phyloP scores from a whole-genome alignment of 2,797 vertebrate species.

The Helicolenus hilgendorfi region DNA sequence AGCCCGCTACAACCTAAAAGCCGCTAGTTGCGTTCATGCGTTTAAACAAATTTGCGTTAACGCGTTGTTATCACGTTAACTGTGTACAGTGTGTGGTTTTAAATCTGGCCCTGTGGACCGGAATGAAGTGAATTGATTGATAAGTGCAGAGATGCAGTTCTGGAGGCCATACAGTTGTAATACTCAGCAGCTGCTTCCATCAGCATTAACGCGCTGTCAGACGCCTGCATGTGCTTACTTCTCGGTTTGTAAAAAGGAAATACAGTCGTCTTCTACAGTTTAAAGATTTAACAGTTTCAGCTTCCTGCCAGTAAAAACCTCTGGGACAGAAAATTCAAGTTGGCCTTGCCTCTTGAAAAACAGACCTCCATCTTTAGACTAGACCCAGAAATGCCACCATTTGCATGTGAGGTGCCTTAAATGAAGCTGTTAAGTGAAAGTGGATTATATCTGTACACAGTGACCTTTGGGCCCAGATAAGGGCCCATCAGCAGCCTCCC shows the following conservation, averaged over 20 bases:
- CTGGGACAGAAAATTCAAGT: not conserved
- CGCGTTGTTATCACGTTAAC: too few species aligned
- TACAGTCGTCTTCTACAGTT: not conserved
- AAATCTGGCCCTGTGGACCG: not conserved
- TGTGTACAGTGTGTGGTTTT: not conserved
- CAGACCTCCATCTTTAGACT: conserved; percentile 36
- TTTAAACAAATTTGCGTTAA: too few species aligned
- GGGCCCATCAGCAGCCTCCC: conserved; percentile 85
- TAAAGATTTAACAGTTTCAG: conserved; percentile 32
- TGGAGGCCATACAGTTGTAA: not conserved
- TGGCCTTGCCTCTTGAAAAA: conserved; percentile 11
- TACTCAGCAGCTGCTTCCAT: conserved; percentile 1
- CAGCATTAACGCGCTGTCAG: conserved; percentile 5
- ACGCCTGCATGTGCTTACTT: not conserved
- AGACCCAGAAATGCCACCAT: conserved; percentile 67
- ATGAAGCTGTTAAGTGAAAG: conserved; percentile 90
- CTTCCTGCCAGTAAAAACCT: conserved; percentile 44
- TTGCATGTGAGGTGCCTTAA: conserved; percentile 84
- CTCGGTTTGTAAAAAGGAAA: conserved; percentile 20
- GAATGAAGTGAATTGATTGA: not conserved
- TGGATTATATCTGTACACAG: conserved; percentile 89
- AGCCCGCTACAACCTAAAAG: too few species aligned
- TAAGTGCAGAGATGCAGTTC: not conserved
- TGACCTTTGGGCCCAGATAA: conserved; percentile 89
- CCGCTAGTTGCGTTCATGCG: too few species aligned